Conservation (phyloP, 2,113 vertebrate species). For the Speoplatyrhinus poulsoni region DNA sequence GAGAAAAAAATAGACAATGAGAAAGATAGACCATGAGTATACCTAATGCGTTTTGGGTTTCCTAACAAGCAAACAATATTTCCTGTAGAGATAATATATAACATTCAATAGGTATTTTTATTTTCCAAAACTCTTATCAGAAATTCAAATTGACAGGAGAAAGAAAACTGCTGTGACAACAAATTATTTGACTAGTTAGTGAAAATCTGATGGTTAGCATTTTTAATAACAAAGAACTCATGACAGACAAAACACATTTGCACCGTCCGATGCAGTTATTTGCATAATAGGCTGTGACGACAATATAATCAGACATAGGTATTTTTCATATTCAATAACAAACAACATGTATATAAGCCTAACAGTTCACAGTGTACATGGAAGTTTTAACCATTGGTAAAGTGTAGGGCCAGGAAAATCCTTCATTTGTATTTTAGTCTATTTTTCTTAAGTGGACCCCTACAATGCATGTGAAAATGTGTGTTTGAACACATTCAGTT, state of each 20-base stretch:
- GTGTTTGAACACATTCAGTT: no score
- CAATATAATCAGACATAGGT: slow-evolving; percentile 5
- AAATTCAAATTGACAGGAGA: neutral
- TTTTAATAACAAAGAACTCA: slow-evolving; percentile 8
- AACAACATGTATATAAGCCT: neutral
- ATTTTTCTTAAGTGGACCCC: no score
- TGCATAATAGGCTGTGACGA: slow-evolving; percentile 24
- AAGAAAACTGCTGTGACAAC: neutral
- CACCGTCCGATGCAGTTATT: slow-evolving; percentile 24
- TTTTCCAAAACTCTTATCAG: no score
- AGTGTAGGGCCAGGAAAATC: neutral
- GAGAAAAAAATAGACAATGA: no score
- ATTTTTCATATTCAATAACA: slow-evolving; percentile 5
- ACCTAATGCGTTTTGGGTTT: no score
- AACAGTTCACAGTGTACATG: slow-evolving; percentile 61
- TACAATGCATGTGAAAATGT: no score
- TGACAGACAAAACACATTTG: slow-evolving; percentile 13
- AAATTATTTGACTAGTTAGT: slow-evolving; percentile 17
- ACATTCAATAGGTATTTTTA: no score
- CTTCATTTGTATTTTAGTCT: neutral
- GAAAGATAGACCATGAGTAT: no score
- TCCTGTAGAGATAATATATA: no score
- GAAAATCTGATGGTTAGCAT: slow-evolving; percentile 10
- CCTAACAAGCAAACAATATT: no score
- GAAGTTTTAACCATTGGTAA: slow-evolving; percentile 38